Evolutionary conservation across 2,888 invertebrate genomes (phyloP).

Genomic region (Diplolepis rosae): DNA sequence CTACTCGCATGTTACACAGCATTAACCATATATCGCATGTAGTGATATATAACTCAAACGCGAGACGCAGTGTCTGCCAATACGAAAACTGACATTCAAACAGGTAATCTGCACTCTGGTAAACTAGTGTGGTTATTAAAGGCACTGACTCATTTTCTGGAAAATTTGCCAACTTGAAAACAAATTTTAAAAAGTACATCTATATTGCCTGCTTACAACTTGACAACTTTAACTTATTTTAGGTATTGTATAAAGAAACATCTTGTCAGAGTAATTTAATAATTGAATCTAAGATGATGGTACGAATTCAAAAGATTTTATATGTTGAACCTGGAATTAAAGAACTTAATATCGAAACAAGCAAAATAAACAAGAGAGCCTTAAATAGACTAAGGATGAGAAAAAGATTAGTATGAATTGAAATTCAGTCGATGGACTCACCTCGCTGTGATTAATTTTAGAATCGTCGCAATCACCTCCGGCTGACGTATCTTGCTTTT

Average conservation of each 20-base stretch:
- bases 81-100: conserved; percentile 2
- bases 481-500: conserved; percentile 77
- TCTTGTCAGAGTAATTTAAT: too few species aligned
- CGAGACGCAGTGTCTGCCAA: conserved; percentile 33
- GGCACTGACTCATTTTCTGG: conserved; percentile 7
- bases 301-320: too few species aligned
- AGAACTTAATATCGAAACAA: background rate
- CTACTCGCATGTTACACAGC: conserved; percentile 45
- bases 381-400: background rate
- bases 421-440: conserved; percentile 51
- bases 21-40: conserved; percentile 42
- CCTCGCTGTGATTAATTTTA: conserved; percentile 71
- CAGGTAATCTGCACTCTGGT: conserved; percentile 18
- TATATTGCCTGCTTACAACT: too few species aligned
- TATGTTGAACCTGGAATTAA: too few species aligned
- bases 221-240: too few species aligned
- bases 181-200: conserved; percentile 32
- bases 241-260: too few species aligned
- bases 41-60: conserved; percentile 22
- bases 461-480: conserved; percentile 69
- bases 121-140: conserved; percentile 7
- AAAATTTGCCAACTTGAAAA: conserved; percentile 2
- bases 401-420: background rate
- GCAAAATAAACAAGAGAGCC: background rate
- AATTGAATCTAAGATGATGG: too few species aligned